Evolutionary conservation across 2,888 invertebrate species (phyloP), one percentile per base, ranked within the genome.

Genomic region (Cheilosia urbana): DNA sequence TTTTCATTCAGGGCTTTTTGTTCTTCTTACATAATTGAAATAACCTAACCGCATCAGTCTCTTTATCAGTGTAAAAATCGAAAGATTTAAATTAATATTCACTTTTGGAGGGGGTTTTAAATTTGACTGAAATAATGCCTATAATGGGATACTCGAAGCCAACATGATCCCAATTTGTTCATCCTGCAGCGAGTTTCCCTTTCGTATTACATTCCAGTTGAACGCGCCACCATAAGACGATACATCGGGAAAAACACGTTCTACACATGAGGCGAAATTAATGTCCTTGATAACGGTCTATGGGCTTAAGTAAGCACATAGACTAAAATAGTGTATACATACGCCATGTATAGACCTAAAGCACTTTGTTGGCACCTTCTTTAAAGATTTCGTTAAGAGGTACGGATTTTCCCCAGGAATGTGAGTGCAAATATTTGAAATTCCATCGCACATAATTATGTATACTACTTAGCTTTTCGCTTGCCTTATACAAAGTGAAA

Each of bases 221-320:
- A 71, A 62, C 11, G 30, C 60, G 55, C 30, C 37, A 51, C 27
- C 66, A 51, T 66, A 60, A 76, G 60, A 40, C 40, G 65, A 13
- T 40, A 34, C 77, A 42, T 71, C 49, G 21, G 53, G 60, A 65
- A 63, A 71, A 76, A 53, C 82, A 83, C 72, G 72, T 68, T 60
- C 42, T 66, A 63, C 72, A 72, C 82, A 84, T 80, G 69, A 84
- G 55, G 75, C 55, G 51, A 75, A 80, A 69, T 84, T 84, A 84
- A 84, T 80, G 60, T 68, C 60, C 72, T 47, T 72, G 78, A 72
- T 82, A 78, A 78, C 66, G 62, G 60, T 72, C 55, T 62, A 30
- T 47, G 60, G 40, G 24, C 55, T 49, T 80, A 75, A 68, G 57
- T 69, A 65, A 42, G 19, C 49, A 37, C 60, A 57, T 73, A 79